A percentile compares a stretch with the other conserved stretches of the same genome.
phyloP scores from a whole-genome alignment of 1,140 invertebrate genomes.

The Andrena cerasifolii region DNA sequence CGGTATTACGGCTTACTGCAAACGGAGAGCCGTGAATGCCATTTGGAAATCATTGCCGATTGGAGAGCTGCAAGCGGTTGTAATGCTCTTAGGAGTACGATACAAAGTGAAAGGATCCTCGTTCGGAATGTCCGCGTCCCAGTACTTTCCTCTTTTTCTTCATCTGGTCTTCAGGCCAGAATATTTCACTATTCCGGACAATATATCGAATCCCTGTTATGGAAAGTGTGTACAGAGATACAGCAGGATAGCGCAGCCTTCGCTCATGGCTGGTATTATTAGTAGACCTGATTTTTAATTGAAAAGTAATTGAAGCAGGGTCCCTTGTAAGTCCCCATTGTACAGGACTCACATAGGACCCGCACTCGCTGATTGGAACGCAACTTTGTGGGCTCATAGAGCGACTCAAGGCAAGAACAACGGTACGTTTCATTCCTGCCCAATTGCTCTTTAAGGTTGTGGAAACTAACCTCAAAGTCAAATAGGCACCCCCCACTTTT shows the following conservation, averaged over 20 bases:
- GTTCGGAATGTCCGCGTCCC: neutral
- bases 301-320: too few species aligned
- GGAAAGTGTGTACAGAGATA: neutral
- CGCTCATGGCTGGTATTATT: too few species aligned
- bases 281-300: too few species aligned
- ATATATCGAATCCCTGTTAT: neutral
- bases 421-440: too few species aligned
- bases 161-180: neutral
- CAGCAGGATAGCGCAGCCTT: neutral
- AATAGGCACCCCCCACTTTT: too few species aligned
- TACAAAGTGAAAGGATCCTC: conserved; percentile 22
- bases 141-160: neutral
- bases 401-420: too few species aligned
- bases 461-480: too few species aligned
- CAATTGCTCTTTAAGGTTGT: too few species aligned
- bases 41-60: conserved; percentile 50
- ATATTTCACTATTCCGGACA: conserved; percentile 23
- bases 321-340: too few species aligned
- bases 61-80: conserved; percentile 15
- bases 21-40: conserved; percentile 42
- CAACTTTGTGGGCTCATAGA: too few species aligned
- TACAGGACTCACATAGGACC: too few species aligned
- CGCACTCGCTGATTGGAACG: too few species aligned
- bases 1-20: conserved; percentile 63
- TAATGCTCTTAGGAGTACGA: conserved; percentile 27